phyloP scores from a whole-genome alignment of 2,888 invertebrate species.

The Tenthredo scrophulariae region DNA sequence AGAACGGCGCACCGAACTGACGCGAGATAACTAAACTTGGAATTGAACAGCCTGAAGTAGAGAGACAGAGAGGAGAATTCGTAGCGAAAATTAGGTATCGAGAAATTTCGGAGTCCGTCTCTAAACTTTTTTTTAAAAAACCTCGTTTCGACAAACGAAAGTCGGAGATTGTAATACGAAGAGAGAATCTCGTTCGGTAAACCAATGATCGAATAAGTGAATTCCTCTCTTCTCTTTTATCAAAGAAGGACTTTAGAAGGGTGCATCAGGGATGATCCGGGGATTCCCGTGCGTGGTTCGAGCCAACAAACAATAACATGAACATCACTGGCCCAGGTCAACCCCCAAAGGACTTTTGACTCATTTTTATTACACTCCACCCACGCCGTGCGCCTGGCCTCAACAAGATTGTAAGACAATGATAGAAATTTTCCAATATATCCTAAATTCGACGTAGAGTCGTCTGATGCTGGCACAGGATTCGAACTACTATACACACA shows the following conservation, averaged over 20 bases:
- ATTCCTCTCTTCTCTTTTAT: not conserved
- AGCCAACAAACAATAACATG: slow-evolving; percentile 40
- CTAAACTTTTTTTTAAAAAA: not conserved
- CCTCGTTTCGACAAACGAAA: not conserved
- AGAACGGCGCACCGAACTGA: slow-evolving; percentile 3
- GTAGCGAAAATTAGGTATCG: not conserved
- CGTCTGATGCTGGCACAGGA: not conserved
- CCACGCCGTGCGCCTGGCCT: not conserved
- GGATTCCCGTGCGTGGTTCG: not conserved
- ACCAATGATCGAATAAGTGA: not conserved
- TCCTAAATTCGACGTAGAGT: not conserved
- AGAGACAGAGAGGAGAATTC: not conserved
- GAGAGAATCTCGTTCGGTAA: not conserved
- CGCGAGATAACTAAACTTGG: slow-evolving; percentile 15
- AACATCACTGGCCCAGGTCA: not conserved
- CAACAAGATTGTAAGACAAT: slow-evolving; percentile 33
- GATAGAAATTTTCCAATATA: slow-evolving; percentile 47
- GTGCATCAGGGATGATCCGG: slow-evolving; percentile 4
- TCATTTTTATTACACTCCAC: not conserved
- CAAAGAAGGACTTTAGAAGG: not conserved
- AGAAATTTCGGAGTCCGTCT: not conserved
- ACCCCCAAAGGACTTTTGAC: slow-evolving; percentile 8
- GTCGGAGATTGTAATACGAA: not conserved
- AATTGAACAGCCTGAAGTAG: not conserved
- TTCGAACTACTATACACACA: not conserved